phyloP scores from a whole-genome alignment of 2,888 invertebrate genomes.

The Bhutanitis thaidina region DNA sequence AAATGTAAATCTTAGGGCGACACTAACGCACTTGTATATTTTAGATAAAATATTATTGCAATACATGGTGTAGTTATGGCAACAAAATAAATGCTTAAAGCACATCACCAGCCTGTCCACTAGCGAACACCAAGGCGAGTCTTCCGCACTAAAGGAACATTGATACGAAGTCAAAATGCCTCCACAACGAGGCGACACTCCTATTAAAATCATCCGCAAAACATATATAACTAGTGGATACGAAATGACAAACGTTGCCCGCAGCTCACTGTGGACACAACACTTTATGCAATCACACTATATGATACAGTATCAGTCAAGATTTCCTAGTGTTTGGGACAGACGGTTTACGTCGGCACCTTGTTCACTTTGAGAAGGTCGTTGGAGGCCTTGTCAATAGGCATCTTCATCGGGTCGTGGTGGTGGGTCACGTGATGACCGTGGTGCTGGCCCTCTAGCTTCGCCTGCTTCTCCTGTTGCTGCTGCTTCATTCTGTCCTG shows the following conservation, averaged over 20 bases:
- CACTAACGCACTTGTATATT: conserved; percentile 73
- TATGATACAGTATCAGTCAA: conserved; percentile 79
- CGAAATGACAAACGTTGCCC: conserved; percentile 69
- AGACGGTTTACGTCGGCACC: conserved; percentile 85
- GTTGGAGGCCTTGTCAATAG: conserved; percentile 86
- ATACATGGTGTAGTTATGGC: conserved; percentile 79
- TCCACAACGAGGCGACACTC: conserved; percentile 59
- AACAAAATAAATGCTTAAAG: conserved; percentile 81
- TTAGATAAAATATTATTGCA: conserved; percentile 79
- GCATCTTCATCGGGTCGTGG: conserved; percentile 86
- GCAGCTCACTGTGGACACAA: conserved; percentile 68
- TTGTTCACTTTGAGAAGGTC: conserved; percentile 89
- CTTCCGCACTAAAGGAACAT: conserved; percentile 78
- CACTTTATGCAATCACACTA: conserved; percentile 75
- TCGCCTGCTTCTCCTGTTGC: conserved; percentile 92
- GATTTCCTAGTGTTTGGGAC: conserved; percentile 54
- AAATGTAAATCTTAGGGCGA: conserved; percentile 71
- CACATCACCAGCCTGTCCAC: conserved; percentile 77
- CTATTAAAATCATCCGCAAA: conserved; percentile 58
- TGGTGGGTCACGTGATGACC: conserved; percentile 85
- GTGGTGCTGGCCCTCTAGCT: conserved; percentile 86
- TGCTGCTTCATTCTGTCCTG: conserved; percentile 95
- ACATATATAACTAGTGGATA: conserved; percentile 76
- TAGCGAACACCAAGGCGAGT: conserved; percentile 68
- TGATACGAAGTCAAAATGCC: conserved; percentile 60